Base-by-base conservation (phyloP, 2,888 invertebrate species). In the Plutella xylostella region DNA sequence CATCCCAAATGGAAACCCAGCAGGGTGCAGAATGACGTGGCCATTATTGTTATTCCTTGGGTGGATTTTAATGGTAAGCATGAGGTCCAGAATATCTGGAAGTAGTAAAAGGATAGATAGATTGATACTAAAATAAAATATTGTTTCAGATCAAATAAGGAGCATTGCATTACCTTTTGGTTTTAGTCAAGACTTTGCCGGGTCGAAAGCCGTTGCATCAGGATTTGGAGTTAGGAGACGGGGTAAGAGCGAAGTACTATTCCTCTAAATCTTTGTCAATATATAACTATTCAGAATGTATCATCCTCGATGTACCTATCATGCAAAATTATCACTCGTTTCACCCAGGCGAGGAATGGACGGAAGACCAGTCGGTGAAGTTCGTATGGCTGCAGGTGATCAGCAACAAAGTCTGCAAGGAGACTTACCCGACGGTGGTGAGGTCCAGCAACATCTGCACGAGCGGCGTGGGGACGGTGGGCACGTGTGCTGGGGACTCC, bases 401-500 rank as follows among this genome's bases (percentile, higher is more conserved):
- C 45, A 48, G 55, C 17, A 73, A 74, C 54, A 18, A 2, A 11
- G 51, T 51, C 11, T 68, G 63, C 51, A 43, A 46, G 1, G 0
- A 48, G 4, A 46, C 57, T 6, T 72, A 61, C 52, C 61, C 63
- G 1, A 2, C 53, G 1, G 44, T 60, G 25, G 9, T 75, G 7
- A 62, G 59, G 4, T 9, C 50, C 3, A 54, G 57, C 25, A 65
- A 72, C 56, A 55, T 74, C 33, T 76, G 72, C 56, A 69, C 71
- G 45, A 70, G 69, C 48, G 69, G 71, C 0, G 58, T 43, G 0
- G 62, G 62, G 6, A 67, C 66, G 4, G 50, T 39, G 1, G 60
- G 68, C 15, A 68, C 68, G 1, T 76, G 76, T 54, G 42, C 51
- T 0, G 75, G 76, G 2, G 76, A 76, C 49, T 77, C 76, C 17